These are phyloP conservation scores for Spongilla lacustris DNA, from an alignment of 37 sponge, comb jelly and placozoan genomes.

Conservation along the genomic window DNA sequence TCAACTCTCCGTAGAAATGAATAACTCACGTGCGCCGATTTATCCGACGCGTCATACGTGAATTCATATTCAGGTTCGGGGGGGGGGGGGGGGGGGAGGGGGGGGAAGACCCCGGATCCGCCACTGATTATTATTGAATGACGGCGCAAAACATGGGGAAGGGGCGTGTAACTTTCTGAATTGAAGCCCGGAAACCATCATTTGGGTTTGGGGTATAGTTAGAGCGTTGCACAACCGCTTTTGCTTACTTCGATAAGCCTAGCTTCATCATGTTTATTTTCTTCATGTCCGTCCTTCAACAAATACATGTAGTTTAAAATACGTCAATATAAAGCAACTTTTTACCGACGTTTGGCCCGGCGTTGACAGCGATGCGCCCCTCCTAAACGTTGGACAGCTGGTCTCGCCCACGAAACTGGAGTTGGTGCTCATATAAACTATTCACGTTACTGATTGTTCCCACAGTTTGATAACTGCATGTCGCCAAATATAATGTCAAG, in stretches of 20 bases:
- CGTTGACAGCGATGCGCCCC: not conserved
- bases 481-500: not conserved
- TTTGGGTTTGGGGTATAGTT: not conserved
- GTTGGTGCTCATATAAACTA: not conserved
- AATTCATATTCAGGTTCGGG: too few relatives aligned
- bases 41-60: too few relatives aligned
- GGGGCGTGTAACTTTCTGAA: slow-evolving; percentile 55
- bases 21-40: too few relatives aligned
- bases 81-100: too few relatives aligned
- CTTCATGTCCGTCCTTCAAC: not conserved
- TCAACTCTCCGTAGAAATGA: too few relatives aligned
- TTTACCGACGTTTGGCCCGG: not conserved
- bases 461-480: not conserved
- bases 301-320: not conserved
- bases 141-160: slow-evolving; percentile 66
- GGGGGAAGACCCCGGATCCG: too few relatives aligned
- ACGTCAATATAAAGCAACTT: not conserved
- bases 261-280: slow-evolving; percentile 15
- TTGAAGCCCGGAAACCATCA: slow-evolving; percentile 75
- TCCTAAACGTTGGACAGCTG: not conserved
- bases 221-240: not conserved
- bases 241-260: slow-evolving; percentile 46
- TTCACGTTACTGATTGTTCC: not conserved
- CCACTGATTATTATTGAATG: too few relatives aligned
- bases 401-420: not conserved